Conservation (phyloP, 2,113 vertebrate genomes). For the Vicugna pacos region DNA sequence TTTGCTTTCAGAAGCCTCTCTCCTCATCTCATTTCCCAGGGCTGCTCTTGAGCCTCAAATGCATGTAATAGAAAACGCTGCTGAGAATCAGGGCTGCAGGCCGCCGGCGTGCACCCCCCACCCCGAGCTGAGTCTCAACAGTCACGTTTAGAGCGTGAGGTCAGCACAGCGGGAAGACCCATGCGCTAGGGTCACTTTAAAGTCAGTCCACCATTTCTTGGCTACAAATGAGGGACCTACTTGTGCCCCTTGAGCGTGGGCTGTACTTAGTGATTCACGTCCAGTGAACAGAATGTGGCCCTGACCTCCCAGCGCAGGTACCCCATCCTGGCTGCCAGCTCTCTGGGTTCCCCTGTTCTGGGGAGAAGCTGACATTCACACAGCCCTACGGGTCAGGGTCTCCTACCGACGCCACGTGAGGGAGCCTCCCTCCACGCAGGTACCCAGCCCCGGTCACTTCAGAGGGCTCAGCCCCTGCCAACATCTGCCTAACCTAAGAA, state of each 20-base stretch:
- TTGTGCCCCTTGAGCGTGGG: background rate
- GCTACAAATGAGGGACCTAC: background rate
- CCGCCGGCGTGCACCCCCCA: background rate
- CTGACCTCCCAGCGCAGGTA: background rate
- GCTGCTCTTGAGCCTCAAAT: background rate
- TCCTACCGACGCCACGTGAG: rapidly evolving
- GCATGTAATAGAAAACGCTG: background rate
- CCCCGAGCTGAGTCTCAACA: background rate
- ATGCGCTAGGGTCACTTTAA: rapidly evolving
- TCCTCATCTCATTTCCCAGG: background rate
- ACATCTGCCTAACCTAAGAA: background rate
- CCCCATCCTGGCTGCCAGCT: background rate
- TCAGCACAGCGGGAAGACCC: background rate
- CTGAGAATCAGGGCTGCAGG: background rate
- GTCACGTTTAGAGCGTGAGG: rapidly evolving
- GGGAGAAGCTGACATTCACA: no score
- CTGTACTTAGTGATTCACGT: background rate
- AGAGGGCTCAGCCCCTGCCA: background rate
- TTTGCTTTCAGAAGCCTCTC: background rate
- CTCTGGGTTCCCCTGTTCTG: background rate
- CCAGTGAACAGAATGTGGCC: background rate
- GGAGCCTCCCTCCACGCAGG: background rate
- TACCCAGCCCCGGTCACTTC: no score
- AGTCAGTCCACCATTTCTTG: background rate
- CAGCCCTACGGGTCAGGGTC: background rate